These are phyloP conservation scores for Neosilurus hyrtlii DNA, from an alignment of 2,797 vertebrate genomes.

Conservation along the genomic window DNA sequence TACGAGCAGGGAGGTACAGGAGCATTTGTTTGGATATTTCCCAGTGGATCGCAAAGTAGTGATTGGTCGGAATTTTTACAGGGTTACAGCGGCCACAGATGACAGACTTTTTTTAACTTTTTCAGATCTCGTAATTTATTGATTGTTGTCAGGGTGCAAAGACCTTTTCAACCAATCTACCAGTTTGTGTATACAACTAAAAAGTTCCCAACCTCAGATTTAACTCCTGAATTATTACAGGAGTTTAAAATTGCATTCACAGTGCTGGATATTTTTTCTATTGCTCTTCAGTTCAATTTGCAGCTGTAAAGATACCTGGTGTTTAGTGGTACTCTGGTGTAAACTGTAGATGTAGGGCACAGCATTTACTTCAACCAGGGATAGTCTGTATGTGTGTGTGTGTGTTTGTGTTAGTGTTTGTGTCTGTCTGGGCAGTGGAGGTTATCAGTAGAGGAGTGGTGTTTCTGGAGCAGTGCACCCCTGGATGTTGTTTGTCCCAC, in stretches of 20 bases:
- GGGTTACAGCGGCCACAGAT: too few relatives aligned
- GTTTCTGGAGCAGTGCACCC: constrained; percentile 50
- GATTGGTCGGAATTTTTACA: too few relatives aligned
- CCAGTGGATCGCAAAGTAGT: too few relatives aligned
- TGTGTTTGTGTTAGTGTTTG: constrained; percentile 47
- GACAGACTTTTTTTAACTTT: too few relatives aligned
- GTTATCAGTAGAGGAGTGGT: constrained; percentile 41
- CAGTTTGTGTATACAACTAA: too few relatives aligned
- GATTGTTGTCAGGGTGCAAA: too few relatives aligned
- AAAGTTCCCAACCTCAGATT: background rate
- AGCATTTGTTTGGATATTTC: too few relatives aligned
- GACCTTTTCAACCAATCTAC: too few relatives aligned
- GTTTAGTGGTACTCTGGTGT: constrained; percentile 11
- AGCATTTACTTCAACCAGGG: constrained; percentile 48
- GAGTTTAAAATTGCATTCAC: background rate
- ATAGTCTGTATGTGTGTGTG: constrained; percentile 38
- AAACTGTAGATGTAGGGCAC: constrained; percentile 6
- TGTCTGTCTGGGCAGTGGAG: constrained; percentile 39
- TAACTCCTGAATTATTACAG: background rate
- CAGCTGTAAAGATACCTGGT: background rate
- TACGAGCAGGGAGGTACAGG: too few relatives aligned
- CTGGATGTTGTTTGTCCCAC: constrained; percentile 49
- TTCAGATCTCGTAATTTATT: too few relatives aligned
- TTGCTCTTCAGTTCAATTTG: background rate
- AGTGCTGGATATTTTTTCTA: background rate